Percentiles rank a stretch among this genome's conserved stretches.
Evolutionary conservation across 1,140 invertebrate genomes (phyloP).

Genomic region (Zaprionus capensis): DNA sequence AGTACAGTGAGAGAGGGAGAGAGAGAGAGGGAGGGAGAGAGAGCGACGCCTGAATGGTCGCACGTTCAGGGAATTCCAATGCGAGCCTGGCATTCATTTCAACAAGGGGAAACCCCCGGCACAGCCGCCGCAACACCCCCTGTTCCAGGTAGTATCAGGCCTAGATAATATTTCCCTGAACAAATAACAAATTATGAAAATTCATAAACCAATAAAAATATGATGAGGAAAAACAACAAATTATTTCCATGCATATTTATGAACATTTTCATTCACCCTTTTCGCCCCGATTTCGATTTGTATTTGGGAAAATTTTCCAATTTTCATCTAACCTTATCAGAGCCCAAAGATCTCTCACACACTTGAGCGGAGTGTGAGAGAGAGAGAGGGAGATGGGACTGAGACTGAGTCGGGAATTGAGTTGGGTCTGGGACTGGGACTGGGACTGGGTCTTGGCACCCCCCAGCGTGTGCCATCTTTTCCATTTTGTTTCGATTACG

Average conservation of each 20-base stretch:
- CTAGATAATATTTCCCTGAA: constrained; percentile 43
- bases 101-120: constrained; percentile 59
- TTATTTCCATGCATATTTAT: constrained; percentile 65
- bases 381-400: background rate
- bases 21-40: background rate
- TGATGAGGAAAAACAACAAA: constrained; percentile 2
- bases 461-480: constrained; percentile 80
- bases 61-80: constrained; percentile 57
- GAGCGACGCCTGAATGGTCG: constrained; percentile 43
- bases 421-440: constrained; percentile 4
- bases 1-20: constrained; percentile 15
- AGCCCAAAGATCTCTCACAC: constrained; percentile 52
- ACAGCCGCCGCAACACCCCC: constrained; percentile 4
- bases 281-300: constrained; percentile 5
- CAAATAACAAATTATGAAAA: constrained; percentile 75
- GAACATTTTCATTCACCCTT: constrained; percentile 71
- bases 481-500: constrained; percentile 38
- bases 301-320: constrained; percentile 28
- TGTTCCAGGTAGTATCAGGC: constrained; percentile 45
- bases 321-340: constrained; percentile 51
- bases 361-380: constrained; percentile 10
- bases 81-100: constrained; percentile 42
- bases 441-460: constrained; percentile 43
- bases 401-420: constrained; percentile 14
- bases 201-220: constrained; percentile 51